These are phyloP conservation scores for Plumapathes pennacea DNA, from an alignment of 92 coral and sea anemone species.

Conservation along the genomic window DNA sequence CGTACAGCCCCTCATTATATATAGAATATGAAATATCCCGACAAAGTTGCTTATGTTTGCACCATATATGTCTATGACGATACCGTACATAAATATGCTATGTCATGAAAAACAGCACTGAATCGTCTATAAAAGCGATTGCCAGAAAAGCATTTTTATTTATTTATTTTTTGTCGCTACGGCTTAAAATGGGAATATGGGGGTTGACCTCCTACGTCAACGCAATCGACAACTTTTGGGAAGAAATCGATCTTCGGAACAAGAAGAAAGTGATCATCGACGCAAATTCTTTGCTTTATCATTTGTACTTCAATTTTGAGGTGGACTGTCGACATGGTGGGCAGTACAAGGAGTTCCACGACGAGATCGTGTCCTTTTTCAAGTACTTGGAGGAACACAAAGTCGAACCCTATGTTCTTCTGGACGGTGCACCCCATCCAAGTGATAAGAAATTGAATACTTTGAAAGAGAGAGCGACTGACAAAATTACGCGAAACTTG, in stretches of 20 bases:
- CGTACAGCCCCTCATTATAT: no score
- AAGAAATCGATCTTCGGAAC: conserved; percentile 29
- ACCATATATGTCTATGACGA: no score
- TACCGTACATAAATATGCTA: no score
- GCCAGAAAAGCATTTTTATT: no score
- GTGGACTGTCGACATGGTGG: conserved; percentile 78
- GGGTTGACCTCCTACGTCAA: conserved; percentile 68
- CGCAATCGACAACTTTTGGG: conserved; percentile 58
- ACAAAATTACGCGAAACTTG: conserved; percentile 23
- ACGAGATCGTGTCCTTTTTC: conserved; percentile 54
- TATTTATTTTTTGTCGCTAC: no score
- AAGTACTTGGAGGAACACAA: conserved; percentile 34
- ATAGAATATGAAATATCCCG: no score
- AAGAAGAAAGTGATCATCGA: conserved; percentile 80
- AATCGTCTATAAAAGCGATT: no score
- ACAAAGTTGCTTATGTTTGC: no score
- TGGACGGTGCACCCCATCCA: conserved; percentile 74
- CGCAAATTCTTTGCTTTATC: conserved; percentile 56
- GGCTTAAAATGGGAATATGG: no score
- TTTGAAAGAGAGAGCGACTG: conserved; percentile 23
- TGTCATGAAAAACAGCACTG: no score
- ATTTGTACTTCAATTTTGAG: conserved; percentile 43
- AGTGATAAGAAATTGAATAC: conserved; percentile 73
- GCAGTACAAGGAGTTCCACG: conserved; percentile 65
- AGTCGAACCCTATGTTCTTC: conserved; percentile 62